Evolutionary conservation across 2,113 vertebrate species (phyloP).

Genomic region (Sebastes schlegelii): DNA sequence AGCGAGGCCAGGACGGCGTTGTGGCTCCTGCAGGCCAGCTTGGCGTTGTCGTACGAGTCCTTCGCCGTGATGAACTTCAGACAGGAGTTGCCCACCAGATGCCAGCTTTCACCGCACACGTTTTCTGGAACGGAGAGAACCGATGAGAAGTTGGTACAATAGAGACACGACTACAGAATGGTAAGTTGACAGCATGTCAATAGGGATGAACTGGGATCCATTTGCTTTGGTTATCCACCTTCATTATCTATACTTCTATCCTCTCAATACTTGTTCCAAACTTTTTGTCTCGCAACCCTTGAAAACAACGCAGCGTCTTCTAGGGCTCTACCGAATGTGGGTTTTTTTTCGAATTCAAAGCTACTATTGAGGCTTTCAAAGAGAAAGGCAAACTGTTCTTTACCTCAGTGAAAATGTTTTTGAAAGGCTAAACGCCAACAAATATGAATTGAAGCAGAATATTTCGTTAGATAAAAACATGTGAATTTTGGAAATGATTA

Average conservation of each 20-base stretch:
- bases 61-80: slow-evolving; percentile 92
- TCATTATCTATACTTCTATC: not conserved
- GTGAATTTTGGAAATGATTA: too few relatives aligned
- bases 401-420: too few relatives aligned
- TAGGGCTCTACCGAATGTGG: too few relatives aligned
- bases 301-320: not conserved
- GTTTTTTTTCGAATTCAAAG: too few relatives aligned
- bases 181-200: not conserved
- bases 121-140: slow-evolving; percentile 84
- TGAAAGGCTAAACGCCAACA: too few relatives aligned
- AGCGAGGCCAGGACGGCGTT: slow-evolving; percentile 94
- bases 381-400: too few relatives aligned
- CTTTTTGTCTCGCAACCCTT: not conserved
- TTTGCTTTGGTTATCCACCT: not conserved
- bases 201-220: too few relatives aligned
- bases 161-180: not conserved
- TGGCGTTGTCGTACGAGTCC: slow-evolving; percentile 95
- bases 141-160: not conserved
- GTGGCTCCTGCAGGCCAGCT: slow-evolving; percentile 90
- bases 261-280: too few relatives aligned
- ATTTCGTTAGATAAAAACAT: too few relatives aligned
- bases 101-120: slow-evolving; percentile 94
- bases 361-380: too few relatives aligned
- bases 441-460: too few relatives aligned
- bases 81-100: slow-evolving; percentile 95